Conservation (phyloP, 2,888 invertebrate genomes). For the Drosophila helvetica region DNA sequence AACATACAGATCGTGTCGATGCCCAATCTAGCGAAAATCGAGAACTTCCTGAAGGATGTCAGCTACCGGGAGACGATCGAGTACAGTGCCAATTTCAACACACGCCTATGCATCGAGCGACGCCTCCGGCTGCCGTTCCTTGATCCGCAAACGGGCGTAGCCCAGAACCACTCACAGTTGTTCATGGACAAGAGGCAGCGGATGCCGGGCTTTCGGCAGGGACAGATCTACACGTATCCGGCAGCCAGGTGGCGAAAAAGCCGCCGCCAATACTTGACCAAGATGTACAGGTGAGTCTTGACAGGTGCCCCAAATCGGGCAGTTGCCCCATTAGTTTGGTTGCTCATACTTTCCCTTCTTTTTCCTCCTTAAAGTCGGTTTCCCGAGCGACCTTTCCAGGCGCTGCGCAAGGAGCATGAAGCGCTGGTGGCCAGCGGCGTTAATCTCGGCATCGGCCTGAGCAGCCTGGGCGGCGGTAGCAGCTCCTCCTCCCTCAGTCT, state of each 20-base stretch:
- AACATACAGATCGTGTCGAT: conserved; percentile 88
- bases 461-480: conserved; percentile 36
- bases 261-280: conserved; percentile 91
- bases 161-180: conserved; percentile 96
- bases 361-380: conserved; percentile 67
- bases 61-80: conserved; percentile 96
- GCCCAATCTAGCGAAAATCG: conserved; percentile 89
- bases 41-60: conserved; percentile 93
- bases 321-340: not conserved
- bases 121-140: conserved; percentile 96
- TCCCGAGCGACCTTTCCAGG: conserved; percentile 83
- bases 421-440: conserved; percentile 71
- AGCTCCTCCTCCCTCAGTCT: conserved; percentile 63
- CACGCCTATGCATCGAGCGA: conserved; percentile 94
- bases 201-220: conserved; percentile 94
- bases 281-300: conserved; percentile 82
- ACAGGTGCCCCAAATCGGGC: not conserved
- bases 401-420: conserved; percentile 82
- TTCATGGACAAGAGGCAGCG: conserved; percentile 95
- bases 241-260: conserved; percentile 95
- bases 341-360: not conserved
- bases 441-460: conserved; percentile 39
- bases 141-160: conserved; percentile 98
- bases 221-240: conserved; percentile 97
- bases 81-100: conserved; percentile 96